Percentiles rank a stretch among this genome's conserved stretches.
phyloP scores from a whole-genome alignment of 2,888 invertebrate genomes.

The Drosophila mulleri region DNA sequence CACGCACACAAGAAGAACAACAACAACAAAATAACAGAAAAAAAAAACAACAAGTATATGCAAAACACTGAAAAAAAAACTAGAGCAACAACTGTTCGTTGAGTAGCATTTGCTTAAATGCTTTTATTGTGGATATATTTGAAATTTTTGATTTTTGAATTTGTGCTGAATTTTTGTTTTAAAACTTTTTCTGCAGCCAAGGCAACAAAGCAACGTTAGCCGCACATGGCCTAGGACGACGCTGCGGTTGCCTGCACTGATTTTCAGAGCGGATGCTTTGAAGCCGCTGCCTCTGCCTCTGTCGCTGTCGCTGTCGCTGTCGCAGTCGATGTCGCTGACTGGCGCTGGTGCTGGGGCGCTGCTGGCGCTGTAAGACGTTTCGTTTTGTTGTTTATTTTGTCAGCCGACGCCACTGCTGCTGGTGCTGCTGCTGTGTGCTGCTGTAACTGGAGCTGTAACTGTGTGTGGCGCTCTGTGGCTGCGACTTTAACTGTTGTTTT shows the following conservation, averaged over 20 bases:
- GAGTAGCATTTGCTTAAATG: conserved; percentile 13
- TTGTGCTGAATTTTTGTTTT: conserved; percentile 22
- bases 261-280: conserved; percentile 56
- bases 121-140: conserved; percentile 5
- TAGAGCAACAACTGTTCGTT: conserved; percentile 14
- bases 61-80: conserved; percentile 20
- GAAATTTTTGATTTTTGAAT: conserved; percentile 5
- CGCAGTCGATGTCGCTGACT: conserved; percentile 2
- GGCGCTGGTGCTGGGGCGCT: background rate
- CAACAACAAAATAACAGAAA: conserved; percentile 9
- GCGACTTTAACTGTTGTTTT: conserved; percentile 38
- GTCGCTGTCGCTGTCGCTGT: conserved; percentile 17
- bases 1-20: conserved; percentile 25
- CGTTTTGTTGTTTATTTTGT: conserved; percentile 39
- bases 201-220: conserved; percentile 53
- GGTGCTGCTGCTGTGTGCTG: conserved; percentile 21
- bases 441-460: conserved; percentile 35
- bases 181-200: conserved; percentile 35
- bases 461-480: conserved; percentile 19
- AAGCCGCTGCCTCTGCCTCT: conserved; percentile 32
- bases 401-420: background rate
- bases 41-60: conserved; percentile 11
- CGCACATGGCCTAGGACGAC: conserved; percentile 65
- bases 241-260: conserved; percentile 65
- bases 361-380: conserved; percentile 8